These are phyloP conservation scores for Diaphora mendica DNA, from an alignment of 2,888 invertebrate species.

Conservation along the genomic window DNA sequence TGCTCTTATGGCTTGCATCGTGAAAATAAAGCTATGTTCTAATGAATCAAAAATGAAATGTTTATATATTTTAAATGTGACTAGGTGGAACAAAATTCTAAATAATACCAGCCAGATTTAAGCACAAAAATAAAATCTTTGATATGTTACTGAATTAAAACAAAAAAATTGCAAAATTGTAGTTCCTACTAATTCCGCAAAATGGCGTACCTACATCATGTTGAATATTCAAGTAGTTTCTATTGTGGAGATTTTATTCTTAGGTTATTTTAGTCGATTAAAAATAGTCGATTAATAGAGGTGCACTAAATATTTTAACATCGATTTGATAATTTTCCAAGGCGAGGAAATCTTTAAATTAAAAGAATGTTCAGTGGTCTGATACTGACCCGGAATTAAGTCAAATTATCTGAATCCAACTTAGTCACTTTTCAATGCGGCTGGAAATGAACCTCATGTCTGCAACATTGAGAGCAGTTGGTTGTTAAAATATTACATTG, in stretches of 20 bases:
- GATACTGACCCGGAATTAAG: not conserved
- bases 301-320: not conserved
- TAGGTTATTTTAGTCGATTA: not conserved
- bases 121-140: not conserved
- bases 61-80: too few species aligned
- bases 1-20: too few species aligned
- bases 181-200: not conserved
- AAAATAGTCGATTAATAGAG: not conserved
- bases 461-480: too few species aligned
- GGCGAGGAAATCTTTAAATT: too few species aligned
- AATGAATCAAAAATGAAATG: not conserved
- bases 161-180: not conserved
- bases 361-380: not conserved
- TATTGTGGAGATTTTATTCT: not conserved
- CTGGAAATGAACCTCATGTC: too few species aligned
- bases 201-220: not conserved
- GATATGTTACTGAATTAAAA: not conserved
- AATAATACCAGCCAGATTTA: not conserved
- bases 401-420: too few species aligned
- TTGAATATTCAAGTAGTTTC: not conserved
- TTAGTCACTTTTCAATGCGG: too few species aligned
- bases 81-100: not conserved
- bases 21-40: too few species aligned
- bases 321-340: not conserved
- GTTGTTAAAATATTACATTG: too few species aligned